Evolutionary conservation across 2,113 vertebrate species (phyloP), one percentile per base, ranked within the genome.

Genomic region (Penelope pileata): DNA sequence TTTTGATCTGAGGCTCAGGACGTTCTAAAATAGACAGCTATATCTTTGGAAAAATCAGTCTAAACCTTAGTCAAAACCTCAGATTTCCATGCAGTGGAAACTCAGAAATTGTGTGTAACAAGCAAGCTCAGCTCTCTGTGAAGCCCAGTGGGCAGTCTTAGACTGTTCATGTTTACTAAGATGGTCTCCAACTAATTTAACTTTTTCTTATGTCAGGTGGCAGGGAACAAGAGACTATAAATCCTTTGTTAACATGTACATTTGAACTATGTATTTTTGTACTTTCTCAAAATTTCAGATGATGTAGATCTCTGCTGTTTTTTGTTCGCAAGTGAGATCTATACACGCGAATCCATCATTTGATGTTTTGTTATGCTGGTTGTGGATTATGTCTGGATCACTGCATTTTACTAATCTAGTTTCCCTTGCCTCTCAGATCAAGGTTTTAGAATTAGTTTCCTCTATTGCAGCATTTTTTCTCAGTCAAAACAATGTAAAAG

Each of bases 401-500:
- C 64, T 40, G 4, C 84, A 26, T 94, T 93, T 91, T 90, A 47
- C 42, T 83, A 42, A 80, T 60, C 11, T 75, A 38, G 42, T 80
- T 89, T 91, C 26, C 60, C 38, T 91, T 89, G 45, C 32, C 30
- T 82, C 66, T 85, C 26, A 51, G 59, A 63, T 70, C 78, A 94
- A 85, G 45, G 67, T 91, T 94, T 85, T 68, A 86, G 63, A 79
- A 59, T 69, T 70, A 63, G 80, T 93, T n/a, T 94, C 32, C 19
- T 89, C 7, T 83, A 15, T n/a, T 83, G 38, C 17, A 64, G n/a
- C 12, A 75, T 4, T 69, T 89, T 86, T 88, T 78, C 17, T 80
- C 32, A 68, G 29, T 85, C 32, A 72, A 74, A 82, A 60, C 42
- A 70, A 40, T 88, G 6, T 30, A 43, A 77, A 80, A 16, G 29